These are phyloP conservation scores for Brachionus sp. DNA, from an alignment of 1,140 invertebrate genomes.

Conservation along the genomic window DNA sequence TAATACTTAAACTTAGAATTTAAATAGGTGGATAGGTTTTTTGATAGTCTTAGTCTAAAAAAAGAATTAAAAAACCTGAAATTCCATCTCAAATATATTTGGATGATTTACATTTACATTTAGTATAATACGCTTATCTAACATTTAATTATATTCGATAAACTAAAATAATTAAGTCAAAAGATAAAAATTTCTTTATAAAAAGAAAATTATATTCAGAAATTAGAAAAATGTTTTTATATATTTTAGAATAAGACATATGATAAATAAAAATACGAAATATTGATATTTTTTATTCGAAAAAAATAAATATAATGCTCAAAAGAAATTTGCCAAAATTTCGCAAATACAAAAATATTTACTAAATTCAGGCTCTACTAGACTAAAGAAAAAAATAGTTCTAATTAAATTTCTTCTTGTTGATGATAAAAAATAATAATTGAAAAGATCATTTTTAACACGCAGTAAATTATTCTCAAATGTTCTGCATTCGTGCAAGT, in stretches of 20 bases:
- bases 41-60: too few species aligned
- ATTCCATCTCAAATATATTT: too few species aligned
- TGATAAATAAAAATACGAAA: not conserved
- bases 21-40: too few species aligned
- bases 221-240: not conserved
- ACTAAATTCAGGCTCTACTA: not conserved
- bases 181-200: not conserved
- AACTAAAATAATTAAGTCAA: not conserved
- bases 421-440: not conserved
- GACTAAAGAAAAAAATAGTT: not conserved
- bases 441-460: constrained; percentile 22
- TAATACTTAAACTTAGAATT: too few species aligned
- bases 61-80: too few species aligned
- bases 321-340: not conserved
- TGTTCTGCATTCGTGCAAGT: constrained; percentile 15
- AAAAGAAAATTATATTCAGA: not conserved
- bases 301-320: not conserved
- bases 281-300: not conserved
- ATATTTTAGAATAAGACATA: not conserved
- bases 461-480: constrained; percentile 18
- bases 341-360: not conserved
- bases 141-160: too few species aligned
- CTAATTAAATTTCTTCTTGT: not conserved
- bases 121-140: too few species aligned
- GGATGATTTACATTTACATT: too few species aligned